Evolutionary conservation across 2,113 vertebrate genomes (phyloP), one percentile per base, ranked within the genome.

Genomic region (Mobula birostris): DNA sequence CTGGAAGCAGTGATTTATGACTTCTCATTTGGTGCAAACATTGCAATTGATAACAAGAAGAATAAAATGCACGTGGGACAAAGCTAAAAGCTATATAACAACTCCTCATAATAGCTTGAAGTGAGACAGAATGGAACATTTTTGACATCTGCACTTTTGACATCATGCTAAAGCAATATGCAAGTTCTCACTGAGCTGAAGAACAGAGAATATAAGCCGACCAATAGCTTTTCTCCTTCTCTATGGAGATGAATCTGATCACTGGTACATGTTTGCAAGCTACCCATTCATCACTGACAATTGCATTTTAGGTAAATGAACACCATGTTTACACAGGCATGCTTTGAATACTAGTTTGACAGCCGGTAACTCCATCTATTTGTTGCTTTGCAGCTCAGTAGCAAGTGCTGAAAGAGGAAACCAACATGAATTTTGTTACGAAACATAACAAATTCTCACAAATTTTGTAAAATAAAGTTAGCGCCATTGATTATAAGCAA

Each of bases 1-100:
- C 96, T 96, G 66, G 94, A 95, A 95, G 95, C 94, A 94, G 95
- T 98, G 97, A 98, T 98, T 98, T 98, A 97, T 96, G 97, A 97
- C 96, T 97, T 97, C 97, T 96, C 97, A 97, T 95, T 96, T 96
- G 95, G 96, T 95, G 96, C 96, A 96, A 97, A 96, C 95, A 95
- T 96, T 95, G 91, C 96, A 97, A 97, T 97, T 97, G 96, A 97
- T 97, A 97, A 97, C 19, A 7, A 58, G 95, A 95, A 0, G 95
- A 94, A 95, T 95, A 95, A 72, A 92, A 68, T n/a, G 40, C 21
- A 92, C 87, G 19, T 70, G 87, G 63, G 87, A 40, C 12, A 91
- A 2, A 19, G n/a, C 61, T 70, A 66, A 91, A 91, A 15, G 87
- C 32, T 36, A 70, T 91, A 36, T 17, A 68, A 29, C 82, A 85